A percentile compares a stretch with the other conserved stretches of the same genome.
Conservation (phyloP, 2,888 invertebrate species). For the Ichneumon xanthorius region DNA sequence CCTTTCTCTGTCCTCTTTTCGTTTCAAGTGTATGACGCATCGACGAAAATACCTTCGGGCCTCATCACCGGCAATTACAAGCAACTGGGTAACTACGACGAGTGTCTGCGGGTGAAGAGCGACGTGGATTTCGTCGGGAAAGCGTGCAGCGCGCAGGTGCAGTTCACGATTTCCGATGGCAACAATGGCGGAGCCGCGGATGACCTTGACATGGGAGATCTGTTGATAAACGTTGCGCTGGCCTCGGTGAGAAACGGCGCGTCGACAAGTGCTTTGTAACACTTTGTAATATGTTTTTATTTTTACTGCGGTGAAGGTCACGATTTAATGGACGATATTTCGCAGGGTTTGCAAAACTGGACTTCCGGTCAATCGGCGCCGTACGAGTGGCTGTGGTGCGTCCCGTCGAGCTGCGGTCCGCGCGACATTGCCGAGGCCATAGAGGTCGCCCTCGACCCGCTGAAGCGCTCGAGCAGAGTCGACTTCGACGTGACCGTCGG, state of each 20-base stretch:
- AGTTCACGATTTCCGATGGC: constrained; percentile 77
- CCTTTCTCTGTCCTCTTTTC: constrained; percentile 22
- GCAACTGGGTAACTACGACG: constrained; percentile 91
- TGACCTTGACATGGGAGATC: constrained; percentile 74
- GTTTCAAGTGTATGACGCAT: constrained; percentile 91
- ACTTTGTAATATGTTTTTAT: too few species aligned
- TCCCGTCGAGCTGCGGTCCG: constrained; percentile 80
- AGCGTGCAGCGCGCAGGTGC: constrained; percentile 88
- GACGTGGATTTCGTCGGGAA: constrained; percentile 86
- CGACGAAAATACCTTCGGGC: constrained; percentile 89
- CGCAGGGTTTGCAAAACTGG: constrained; percentile 65
- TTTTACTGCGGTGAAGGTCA: too few species aligned
- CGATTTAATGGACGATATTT: constrained; percentile 4
- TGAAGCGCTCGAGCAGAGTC: constrained; percentile 75
- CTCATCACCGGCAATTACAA: constrained; percentile 89
- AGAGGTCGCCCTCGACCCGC: constrained; percentile 75
- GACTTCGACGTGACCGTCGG: constrained; percentile 75
- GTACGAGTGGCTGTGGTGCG: constrained; percentile 81
- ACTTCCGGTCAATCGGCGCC: constrained; percentile 63
- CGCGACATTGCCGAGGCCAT: constrained; percentile 77
- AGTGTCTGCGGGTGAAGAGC: constrained; percentile 87
- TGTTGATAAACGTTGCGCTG: constrained; percentile 73
- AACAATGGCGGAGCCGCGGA: constrained; percentile 31
- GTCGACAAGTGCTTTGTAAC: too few species aligned
- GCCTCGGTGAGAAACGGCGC: constrained; percentile 76